These are phyloP conservation scores for Buphagus erythrorhynchus DNA, from an alignment of 2,797 vertebrate genomes.

Conservation along the genomic window DNA sequence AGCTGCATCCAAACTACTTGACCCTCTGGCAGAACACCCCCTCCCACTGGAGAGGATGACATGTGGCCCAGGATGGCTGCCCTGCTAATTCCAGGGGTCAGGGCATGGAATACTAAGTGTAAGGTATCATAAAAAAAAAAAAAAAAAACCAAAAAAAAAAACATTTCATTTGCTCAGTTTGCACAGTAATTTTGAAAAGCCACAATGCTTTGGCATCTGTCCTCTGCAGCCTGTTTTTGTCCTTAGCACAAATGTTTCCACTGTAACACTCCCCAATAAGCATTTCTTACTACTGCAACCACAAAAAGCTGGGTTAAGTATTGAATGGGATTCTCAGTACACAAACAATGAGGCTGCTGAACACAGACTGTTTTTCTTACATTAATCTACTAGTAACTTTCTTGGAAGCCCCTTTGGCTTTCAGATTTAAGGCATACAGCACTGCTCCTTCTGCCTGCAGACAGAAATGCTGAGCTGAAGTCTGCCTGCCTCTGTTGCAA, in stretches of 20 bases:
- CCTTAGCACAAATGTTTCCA: neutral
- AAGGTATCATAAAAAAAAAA: neutral
- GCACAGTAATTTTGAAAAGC: neutral
- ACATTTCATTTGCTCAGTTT: neutral
- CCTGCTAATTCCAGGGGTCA: neutral
- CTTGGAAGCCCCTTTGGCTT: neutral
- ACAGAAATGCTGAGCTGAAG: neutral
- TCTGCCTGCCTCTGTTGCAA: neutral
- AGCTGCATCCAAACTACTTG: neutral
- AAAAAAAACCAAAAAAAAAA: neutral
- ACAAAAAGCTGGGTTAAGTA: neutral
- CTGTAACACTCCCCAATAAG: neutral
- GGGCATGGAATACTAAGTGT: neutral
- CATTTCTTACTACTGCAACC: neutral
- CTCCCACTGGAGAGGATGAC: neutral
- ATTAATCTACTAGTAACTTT: neutral
- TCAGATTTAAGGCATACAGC: neutral
- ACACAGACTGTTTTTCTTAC: neutral
- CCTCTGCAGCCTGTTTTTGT: neutral
- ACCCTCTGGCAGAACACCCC: neutral
- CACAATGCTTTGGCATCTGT: neutral
- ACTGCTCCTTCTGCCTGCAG: neutral
- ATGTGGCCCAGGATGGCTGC: accelerated
- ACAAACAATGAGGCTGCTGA: neutral
- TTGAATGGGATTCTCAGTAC: neutral